Evolutionary conservation across 1,140 invertebrate species (phyloP).

Genomic region (Arctopsyche grandis): DNA sequence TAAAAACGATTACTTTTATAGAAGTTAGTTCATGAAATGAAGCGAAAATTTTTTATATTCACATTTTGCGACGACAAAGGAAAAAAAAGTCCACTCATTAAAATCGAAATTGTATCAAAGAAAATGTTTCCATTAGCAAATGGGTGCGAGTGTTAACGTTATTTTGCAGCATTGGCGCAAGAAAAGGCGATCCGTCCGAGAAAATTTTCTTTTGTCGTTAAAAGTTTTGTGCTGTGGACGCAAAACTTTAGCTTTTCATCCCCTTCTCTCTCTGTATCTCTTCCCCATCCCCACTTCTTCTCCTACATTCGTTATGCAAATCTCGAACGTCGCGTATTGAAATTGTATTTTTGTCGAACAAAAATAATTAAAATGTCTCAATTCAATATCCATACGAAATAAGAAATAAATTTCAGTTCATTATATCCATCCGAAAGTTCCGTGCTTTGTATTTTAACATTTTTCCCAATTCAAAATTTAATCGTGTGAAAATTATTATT

Average conservation of each 20-base stretch:
- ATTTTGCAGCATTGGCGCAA: conserved; percentile 13
- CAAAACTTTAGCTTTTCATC: conserved; percentile 36
- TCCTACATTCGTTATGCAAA: conserved; percentile 39
- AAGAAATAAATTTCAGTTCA: not conserved
- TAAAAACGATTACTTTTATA: too few relatives aligned
- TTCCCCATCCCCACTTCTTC: not conserved
- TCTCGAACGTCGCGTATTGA: conserved; percentile 26
- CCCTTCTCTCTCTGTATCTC: not conserved
- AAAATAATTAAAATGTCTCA: conserved; percentile 40
- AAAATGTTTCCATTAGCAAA: conserved; percentile 28
- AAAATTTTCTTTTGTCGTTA: conserved; percentile 45
- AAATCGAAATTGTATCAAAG: conserved; percentile 29
- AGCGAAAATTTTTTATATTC: not conserved
- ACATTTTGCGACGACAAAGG: not conserved
- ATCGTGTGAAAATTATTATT: not conserved
- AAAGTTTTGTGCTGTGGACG: conserved; percentile 32
- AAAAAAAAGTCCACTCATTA: conserved; percentile 25
- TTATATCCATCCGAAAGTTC: not conserved
- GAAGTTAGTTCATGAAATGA: not conserved
- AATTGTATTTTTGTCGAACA: conserved; percentile 27
- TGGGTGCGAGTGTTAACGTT: conserved; percentile 17
- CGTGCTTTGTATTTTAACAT: not conserved
- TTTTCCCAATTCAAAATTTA: too few relatives aligned
- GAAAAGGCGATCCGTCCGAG: conserved; percentile 11
- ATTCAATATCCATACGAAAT: conserved; percentile 28